phyloP scores from a whole-genome alignment of 2,888 invertebrate genomes.

The Rhamnusium bicolor region DNA sequence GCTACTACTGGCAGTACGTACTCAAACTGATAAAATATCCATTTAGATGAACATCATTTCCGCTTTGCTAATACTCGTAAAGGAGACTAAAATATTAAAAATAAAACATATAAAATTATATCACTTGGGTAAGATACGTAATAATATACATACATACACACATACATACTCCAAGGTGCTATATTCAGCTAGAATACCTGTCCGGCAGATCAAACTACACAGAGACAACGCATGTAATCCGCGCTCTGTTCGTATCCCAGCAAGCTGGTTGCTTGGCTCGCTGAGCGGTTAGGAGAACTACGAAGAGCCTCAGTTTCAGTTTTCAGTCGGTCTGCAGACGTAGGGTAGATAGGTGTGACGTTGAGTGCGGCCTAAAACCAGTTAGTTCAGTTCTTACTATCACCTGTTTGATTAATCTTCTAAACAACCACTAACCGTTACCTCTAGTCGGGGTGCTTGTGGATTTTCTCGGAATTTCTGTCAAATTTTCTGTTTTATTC shows the following conservation, averaged over 20 bases:
- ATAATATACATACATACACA: no score
- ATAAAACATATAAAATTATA: neutral
- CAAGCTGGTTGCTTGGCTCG: slow-evolving; percentile 19
- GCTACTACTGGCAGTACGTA: neutral
- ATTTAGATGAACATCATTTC: neutral
- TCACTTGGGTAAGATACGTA: neutral
- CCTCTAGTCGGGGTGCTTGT: slow-evolving; percentile 23
- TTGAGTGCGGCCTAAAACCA: slow-evolving; percentile 28
- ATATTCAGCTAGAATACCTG: neutral
- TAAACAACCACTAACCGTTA: slow-evolving; percentile 26
- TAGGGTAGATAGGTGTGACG: slow-evolving; percentile 19
- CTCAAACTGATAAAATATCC: neutral
- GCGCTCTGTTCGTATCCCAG: slow-evolving; percentile 17
- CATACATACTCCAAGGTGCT: neutral
- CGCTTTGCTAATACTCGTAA: neutral
- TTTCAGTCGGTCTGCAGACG: slow-evolving; percentile 38
- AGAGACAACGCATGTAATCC: slow-evolving; percentile 20
- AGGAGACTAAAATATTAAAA: neutral
- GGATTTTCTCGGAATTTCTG: slow-evolving; percentile 14
- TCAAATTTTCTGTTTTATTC: slow-evolving; percentile 8
- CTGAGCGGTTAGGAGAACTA: slow-evolving; percentile 14
- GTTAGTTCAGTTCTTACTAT: slow-evolving; percentile 39
- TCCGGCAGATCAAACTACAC: neutral
- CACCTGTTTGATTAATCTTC: slow-evolving; percentile 39
- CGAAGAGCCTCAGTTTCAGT: slow-evolving; percentile 32